phyloP scores from a whole-genome alignment of 2,888 invertebrate species.

The Uropetala carovei region DNA sequence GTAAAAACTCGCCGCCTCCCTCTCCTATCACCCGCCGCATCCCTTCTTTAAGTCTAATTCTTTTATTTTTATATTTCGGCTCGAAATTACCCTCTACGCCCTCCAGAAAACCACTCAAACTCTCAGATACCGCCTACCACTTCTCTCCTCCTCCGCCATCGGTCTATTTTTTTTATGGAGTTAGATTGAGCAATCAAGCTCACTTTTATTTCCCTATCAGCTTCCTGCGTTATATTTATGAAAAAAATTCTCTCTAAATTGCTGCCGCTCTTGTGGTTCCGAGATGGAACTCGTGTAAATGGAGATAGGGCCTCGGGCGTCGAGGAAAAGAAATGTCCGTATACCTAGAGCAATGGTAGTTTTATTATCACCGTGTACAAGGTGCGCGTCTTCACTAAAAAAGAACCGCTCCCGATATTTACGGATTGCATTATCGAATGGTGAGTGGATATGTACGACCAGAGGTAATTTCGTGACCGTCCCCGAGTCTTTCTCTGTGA shows the following conservation, averaged over 20 bases:
- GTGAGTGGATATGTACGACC: constrained; percentile 2
- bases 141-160: background rate
- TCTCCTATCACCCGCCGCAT: constrained; percentile 7
- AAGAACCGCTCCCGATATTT: constrained; percentile 39
- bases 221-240: constrained; percentile 62
- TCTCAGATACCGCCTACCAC: background rate
- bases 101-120: constrained; percentile 45
- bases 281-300: constrained; percentile 59
- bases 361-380: constrained; percentile 34
- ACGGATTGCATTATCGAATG: constrained; percentile 29
- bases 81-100: constrained; percentile 49
- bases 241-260: constrained; percentile 53
- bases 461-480: constrained; percentile 14
- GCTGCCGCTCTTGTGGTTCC: constrained; percentile 41
- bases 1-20: constrained; percentile 42
- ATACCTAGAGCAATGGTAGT: background rate
- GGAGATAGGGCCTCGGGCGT: constrained; percentile 4
- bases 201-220: constrained; percentile 63
- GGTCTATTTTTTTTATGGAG: constrained; percentile 50
- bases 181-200: constrained; percentile 63
- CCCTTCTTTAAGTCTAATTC: constrained; percentile 25
- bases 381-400: constrained; percentile 42
- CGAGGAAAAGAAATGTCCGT: background rate
- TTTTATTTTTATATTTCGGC: constrained; percentile 61
- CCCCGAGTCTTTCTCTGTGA: background rate